Base-by-base conservation (phyloP, 2,797 vertebrate species). In the Gymnothorax reevesii region DNA sequence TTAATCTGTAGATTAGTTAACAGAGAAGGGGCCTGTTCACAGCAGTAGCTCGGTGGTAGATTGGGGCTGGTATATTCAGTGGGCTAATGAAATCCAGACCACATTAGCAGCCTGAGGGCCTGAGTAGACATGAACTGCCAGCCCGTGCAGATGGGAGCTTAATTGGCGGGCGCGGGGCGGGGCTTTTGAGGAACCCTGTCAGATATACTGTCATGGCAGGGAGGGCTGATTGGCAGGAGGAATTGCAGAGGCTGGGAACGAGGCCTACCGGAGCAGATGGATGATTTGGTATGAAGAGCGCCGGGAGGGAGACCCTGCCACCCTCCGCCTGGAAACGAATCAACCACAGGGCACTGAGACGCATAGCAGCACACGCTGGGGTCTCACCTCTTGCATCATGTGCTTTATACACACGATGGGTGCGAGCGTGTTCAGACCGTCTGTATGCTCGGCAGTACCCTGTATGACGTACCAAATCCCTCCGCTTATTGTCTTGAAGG, bases 101-200 rank as follows among this genome's bases (percentile, higher is more conserved):
- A 66, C 79, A 69, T 66, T 10, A 69, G 62, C 27, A 25, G 42
- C 25, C 22, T 22, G 20, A 60, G 75, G 57, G 85, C 59, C 75
- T 52, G 59, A 25, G 85, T 49, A 52, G 25, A 57, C n/a, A 25
- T 27, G 17, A 25, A 4, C 33, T 71, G 62, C 85, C 79, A 86
- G 62, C 79, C 7, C 82, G n/a, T 27, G 55, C 85, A 86, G 79
- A 83, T 57, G 79, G 79, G 52, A 79, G 22, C 62, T 66, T 83
- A 54, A 69, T 83, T 82, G 59, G 62, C 62, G 62, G 85, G 8
- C n/a, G 15, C 49, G 66, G 79, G 85, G 77, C 25, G 62, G 73
- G 73, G 84, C 55, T 42, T 33, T 75, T 27, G 71, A 71, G 75
- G 6, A 79, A 49, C 75, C 33, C 4, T 3, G 75, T 54, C 52